Base-by-base conservation (phyloP, 1,140 invertebrate genomes). In the Drosophila guanche region DNA sequence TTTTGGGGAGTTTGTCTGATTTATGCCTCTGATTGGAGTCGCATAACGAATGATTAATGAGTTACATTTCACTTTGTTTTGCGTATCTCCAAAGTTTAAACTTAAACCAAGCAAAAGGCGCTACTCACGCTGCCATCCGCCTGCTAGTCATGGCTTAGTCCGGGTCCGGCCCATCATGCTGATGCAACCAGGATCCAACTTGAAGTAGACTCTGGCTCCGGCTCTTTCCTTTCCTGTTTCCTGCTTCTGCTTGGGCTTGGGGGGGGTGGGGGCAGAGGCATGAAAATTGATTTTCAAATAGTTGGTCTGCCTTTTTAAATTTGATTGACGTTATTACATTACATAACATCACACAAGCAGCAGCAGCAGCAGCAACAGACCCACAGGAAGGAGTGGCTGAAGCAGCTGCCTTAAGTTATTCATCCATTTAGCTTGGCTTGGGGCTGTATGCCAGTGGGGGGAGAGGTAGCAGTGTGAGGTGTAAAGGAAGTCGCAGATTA, bases 281-380 rank as follows among this genome's bases (percentile, higher is more conserved):
- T 61, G 76, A 77, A 85, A 86, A 85, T 85, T 81, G 81, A 85
- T 85, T 86, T 85, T 85, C 63, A 81, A 85, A 85, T 85, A 81
- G 81, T 86, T 86, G 83, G 73, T 67, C 77, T 69, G 80, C 77
- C 81, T 77, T 85, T 85, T 85, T 86, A 86, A 86, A 81, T 86
- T 86, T 86, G 81, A 86, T 86, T 86, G 81, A 86, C 81, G 83
- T 86, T 86, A 88, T 86, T 86, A 86, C 73, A 88, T 86, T 86
- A 86, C 77, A 86, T 88, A 88, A 88, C 80, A 88, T 77, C 81
- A 85, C 69, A 81, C 56, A 33, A 33, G 29, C 29, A 10, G 29
- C 16, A 20, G 16, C 16, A 33, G 8, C 29, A 33, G 3, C 29
- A 33, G 27, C 27, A 27, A 8, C 40, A 47, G 16, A 47, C 48